phyloP scores from a whole-genome alignment of 2,797 vertebrate genomes.

The Arctocebus calabarensis region DNA sequence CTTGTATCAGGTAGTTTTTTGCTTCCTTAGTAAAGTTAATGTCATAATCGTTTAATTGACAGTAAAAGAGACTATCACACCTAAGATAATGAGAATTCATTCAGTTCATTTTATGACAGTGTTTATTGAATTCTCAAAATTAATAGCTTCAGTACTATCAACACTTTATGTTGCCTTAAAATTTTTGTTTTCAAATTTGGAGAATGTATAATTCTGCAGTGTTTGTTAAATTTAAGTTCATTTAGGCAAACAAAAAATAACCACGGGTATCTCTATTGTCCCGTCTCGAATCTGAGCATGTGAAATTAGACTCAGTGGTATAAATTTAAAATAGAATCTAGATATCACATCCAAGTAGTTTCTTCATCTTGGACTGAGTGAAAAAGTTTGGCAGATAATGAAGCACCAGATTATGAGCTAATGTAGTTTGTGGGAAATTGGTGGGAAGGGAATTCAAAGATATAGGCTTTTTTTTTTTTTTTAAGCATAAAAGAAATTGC shows the following conservation, averaged over 20 bases:
- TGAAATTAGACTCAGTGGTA: constrained; percentile 45
- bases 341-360: constrained; percentile 5
- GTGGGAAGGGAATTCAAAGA: constrained; percentile 54
- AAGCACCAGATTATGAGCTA: constrained; percentile 48
- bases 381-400: constrained; percentile 43
- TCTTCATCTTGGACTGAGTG: constrained; percentile 53
- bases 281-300: constrained; percentile 44
- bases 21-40: constrained; percentile 33
- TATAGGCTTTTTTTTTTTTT: constrained; percentile 43
- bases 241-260: constrained; percentile 38
- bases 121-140: constrained; percentile 40
- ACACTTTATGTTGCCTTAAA: constrained; percentile 25
- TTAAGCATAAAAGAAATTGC: constrained; percentile 51
- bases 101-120: constrained; percentile 27
- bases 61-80: constrained; percentile 37
- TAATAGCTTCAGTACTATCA: neutral
- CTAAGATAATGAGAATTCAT: neutral
- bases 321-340: constrained; percentile 53
- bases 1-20: constrained; percentile 44
- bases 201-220: constrained; percentile 13
- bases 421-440: constrained; percentile 54
- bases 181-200: constrained; percentile 5
- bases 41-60: constrained; percentile 53
- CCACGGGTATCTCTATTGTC: constrained; percentile 31
- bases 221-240: constrained; percentile 42